phyloP scores from a whole-genome alignment of 1,140 invertebrate species.

The Conopomorpha cramerella region DNA sequence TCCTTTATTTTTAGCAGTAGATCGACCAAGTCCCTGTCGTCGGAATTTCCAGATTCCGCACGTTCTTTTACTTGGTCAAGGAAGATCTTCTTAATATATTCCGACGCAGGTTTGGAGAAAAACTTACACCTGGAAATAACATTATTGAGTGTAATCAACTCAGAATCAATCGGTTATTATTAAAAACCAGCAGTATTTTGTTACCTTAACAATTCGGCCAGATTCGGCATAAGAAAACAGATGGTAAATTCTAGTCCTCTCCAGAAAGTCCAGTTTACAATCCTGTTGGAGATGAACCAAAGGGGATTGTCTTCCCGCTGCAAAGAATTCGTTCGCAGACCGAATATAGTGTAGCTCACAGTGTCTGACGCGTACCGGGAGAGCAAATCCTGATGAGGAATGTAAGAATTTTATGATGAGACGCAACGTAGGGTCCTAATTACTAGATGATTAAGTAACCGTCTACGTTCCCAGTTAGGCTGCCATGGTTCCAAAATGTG shows the following conservation, averaged over 20 bases:
- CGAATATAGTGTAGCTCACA: constrained; percentile 31
- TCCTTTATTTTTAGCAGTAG: constrained; percentile 61
- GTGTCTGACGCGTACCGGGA: constrained; percentile 44
- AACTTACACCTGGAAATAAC: constrained; percentile 47
- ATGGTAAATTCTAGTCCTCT: no score
- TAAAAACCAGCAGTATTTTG: no score
- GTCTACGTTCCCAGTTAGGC: no score
- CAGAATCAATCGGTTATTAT: constrained; percentile 34
- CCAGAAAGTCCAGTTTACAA: no score
- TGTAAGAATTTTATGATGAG: no score
- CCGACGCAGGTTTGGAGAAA: constrained; percentile 47
- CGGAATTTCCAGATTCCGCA: constrained; percentile 26
- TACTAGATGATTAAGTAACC: no score
- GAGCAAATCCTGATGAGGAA: no score
- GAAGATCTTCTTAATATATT: constrained; percentile 59
- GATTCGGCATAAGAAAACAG: constrained; percentile 42
- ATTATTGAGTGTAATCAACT: constrained; percentile 26
- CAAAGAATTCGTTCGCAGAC: constrained; percentile 24
- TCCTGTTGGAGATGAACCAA: constrained; percentile 35
- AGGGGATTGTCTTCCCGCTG: no score
- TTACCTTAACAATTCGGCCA: constrained; percentile 21
- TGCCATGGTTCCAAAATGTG: no score
- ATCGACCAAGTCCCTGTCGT: constrained; percentile 62
- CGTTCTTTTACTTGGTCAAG: constrained; percentile 54
- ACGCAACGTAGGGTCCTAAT: no score